These are phyloP conservation scores for Panthera tigris DNA, from an alignment of 2,113 vertebrate species.

Conservation along the genomic window DNA sequence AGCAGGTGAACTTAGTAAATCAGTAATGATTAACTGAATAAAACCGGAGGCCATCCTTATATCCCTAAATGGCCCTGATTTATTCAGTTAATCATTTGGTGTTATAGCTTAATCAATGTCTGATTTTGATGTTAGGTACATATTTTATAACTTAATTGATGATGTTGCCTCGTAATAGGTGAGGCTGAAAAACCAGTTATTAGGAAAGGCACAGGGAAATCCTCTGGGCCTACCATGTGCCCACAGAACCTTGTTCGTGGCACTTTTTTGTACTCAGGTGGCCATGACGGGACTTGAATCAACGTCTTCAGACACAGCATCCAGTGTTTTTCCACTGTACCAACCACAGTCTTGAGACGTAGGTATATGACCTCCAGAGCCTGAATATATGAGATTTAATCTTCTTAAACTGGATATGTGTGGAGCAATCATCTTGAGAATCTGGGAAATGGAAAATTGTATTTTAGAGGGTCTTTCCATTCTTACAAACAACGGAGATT, in stretches of 20 bases:
- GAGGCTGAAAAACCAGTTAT: background rate
- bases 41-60: background rate
- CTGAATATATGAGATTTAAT: background rate
- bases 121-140: background rate
- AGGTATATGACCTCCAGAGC: background rate
- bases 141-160: background rate
- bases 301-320: background rate
- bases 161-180: background rate
- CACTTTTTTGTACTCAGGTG: background rate
- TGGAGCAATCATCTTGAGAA: background rate
- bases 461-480: background rate
- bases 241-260: background rate
- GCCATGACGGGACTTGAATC: background rate
- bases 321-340: background rate
- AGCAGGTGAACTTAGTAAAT: background rate
- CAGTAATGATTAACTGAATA: background rate
- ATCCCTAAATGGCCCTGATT: background rate
- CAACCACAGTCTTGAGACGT: background rate
- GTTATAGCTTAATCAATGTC: background rate
- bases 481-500: background rate
- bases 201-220: background rate
- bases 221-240: background rate
- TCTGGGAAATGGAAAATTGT: background rate
- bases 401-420: background rate
- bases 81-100: background rate